Evolutionary conservation across 2,888 invertebrate species (phyloP).

Genomic region (Eupsilia transversa): DNA sequence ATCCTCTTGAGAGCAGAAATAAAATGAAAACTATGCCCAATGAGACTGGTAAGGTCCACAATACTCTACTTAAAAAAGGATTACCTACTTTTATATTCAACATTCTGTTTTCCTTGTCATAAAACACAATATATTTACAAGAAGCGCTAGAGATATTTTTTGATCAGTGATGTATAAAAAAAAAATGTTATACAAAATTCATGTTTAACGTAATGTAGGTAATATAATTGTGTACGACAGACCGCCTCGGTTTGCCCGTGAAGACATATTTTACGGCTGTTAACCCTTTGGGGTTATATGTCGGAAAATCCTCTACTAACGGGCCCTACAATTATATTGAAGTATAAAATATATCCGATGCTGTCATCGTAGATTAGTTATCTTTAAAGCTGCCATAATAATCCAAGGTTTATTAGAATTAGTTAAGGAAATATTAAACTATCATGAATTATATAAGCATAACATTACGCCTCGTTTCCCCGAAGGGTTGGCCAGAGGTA

Average conservation of each 20-base stretch:
- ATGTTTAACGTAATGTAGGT: slow-evolving; percentile 35
- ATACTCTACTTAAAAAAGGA: background rate
- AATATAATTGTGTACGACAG: slow-evolving; percentile 37
- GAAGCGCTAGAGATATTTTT: background rate
- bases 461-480: too few relatives aligned
- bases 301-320: slow-evolving; percentile 54
- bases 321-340: slow-evolving; percentile 50
- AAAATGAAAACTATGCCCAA: background rate
- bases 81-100: background rate
- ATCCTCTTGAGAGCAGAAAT: too few relatives aligned
- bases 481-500: too few relatives aligned
- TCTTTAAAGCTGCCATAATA: slow-evolving; percentile 17
- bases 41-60: too few relatives aligned
- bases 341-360: slow-evolving; percentile 42
- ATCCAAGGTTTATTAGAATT: slow-evolving; percentile 22
- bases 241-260: slow-evolving; percentile 24
- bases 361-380: slow-evolving; percentile 38
- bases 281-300: slow-evolving; percentile 44
- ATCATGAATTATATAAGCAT: background rate
- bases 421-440: background rate
- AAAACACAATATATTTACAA: slow-evolving; percentile 9
- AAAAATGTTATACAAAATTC: slow-evolving; percentile 41
- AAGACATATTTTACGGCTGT: slow-evolving; percentile 55
- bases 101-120: background rate
- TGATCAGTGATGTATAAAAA: slow-evolving; percentile 18